Percentiles rank a stretch among this genome's conserved stretches.
These are phyloP conservation scores for Agrilus mali DNA, from an alignment of 2,888 invertebrate genomes.

Conservation along the genomic window DNA sequence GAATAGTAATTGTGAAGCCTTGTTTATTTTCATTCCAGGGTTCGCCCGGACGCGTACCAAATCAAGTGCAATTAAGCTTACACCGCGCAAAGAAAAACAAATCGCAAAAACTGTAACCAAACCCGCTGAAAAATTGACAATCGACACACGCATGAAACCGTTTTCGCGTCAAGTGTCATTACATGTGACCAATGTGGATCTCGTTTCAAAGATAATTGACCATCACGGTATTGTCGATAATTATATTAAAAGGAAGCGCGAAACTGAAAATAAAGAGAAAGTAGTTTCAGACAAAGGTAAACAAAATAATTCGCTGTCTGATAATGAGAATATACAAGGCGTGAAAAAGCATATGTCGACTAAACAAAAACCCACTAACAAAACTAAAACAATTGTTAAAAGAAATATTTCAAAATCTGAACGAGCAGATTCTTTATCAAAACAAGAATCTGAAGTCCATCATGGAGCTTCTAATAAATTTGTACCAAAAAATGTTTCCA, in stretches of 20 bases:
- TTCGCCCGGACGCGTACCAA: no score
- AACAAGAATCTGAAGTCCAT: background rate
- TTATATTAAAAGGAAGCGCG: background rate
- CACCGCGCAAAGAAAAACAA: background rate
- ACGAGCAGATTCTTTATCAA: background rate
- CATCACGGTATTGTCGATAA: background rate
- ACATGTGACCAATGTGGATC: no score
- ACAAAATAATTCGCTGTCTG: constrained; percentile 3
- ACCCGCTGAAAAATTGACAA: constrained; percentile 5
- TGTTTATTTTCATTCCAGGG: no score
- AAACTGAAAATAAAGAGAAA: constrained; percentile 7
- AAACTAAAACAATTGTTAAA: constrained; percentile 3
- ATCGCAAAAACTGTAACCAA: background rate
- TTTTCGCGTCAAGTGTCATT: no score
- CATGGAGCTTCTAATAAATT: background rate
- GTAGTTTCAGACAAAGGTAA: constrained; percentile 8
- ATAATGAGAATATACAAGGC: constrained; percentile 1
- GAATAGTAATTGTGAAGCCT: no score
- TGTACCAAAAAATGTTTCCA: background rate
- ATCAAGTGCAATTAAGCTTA: no score
- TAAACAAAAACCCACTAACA: constrained; percentile 3
- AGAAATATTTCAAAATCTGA: background rate
- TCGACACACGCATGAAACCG: background rate
- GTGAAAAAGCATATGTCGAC: constrained; percentile 3
- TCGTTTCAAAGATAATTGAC: background rate